Conservation (phyloP, 2,113 vertebrate genomes). For the Sakesphorus luctuosus region DNA sequence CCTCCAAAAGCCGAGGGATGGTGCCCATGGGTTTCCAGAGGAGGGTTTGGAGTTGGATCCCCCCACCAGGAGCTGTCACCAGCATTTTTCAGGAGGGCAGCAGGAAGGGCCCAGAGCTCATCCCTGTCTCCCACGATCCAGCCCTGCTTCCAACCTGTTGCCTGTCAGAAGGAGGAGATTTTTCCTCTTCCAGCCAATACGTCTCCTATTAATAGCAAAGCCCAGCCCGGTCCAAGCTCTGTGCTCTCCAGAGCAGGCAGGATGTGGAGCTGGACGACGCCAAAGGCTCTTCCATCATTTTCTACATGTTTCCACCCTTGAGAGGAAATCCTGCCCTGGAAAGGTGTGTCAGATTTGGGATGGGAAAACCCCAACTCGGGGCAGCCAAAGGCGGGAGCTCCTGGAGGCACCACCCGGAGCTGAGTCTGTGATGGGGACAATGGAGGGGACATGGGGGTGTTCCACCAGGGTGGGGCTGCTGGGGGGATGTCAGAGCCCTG, state of each 20-base stretch:
- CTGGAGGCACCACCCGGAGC: not conserved
- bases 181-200: not conserved
- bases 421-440: accelerated
- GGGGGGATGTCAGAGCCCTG: not conserved
- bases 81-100: accelerated
- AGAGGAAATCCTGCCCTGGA: conserved; percentile 53
- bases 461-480: not conserved
- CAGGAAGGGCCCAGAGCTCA: not conserved
- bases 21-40: accelerated
- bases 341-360: not conserved
- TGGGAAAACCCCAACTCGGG: accelerated
- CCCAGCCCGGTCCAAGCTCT: not conserved
- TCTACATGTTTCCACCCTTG: not conserved
- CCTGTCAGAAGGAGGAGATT: not conserved
- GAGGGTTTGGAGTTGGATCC: not conserved
- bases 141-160: not conserved
- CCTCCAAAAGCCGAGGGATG: accelerated
- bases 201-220: not conserved
- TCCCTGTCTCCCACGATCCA: not conserved
- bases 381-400: not conserved
- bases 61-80: not conserved
- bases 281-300: not conserved
- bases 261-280: not conserved
- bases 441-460: accelerated
- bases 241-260: not conserved